Evolutionary conservation across 2,888 invertebrate genomes (phyloP), one percentile per base, ranked within the genome.

Genomic region (Drosophila paracracens): DNA sequence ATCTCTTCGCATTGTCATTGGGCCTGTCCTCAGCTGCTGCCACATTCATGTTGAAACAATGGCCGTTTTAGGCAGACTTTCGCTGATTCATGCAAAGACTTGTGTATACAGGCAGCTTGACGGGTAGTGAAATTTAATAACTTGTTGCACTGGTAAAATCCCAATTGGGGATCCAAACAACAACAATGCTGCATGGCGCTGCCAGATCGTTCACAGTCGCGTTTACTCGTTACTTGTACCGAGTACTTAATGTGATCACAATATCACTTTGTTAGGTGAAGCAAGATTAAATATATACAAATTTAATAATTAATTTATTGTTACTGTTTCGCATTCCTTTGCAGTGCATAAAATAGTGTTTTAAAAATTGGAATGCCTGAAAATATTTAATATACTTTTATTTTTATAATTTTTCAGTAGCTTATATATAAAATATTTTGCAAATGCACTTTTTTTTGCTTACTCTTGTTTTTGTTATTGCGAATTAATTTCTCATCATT

Each of bases 121-220:
- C 10, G n/a, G 16, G 4, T 11, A 29, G 33, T 25, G 70, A 8
- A 43, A 60, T 21, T 70, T 13, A 35, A 27, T 60, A 63, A 71
- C 73, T 67, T 59, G 73, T 73, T 73, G 48, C 51, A 62, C 59
- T 63, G 67, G 58, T 51, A 61, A 61, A 72, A 60, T 54, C 61
- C 67, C 48, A 67, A 56, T 48, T 11, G 13, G 21, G 31, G 13
- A 38, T 50, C 18, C 27, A 35, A 27, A 27, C 61, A 52, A 48
- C 38, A 50, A 27, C 6, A 11, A 2, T 8, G 16, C 25, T 36
- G 63, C 31, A 0, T n/a, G n/a, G 53, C 43, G 71, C 40, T 72
- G 71, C 71, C 71, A 70, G 51, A 68, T 66, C 50, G n/a, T 13
- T 56, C 13, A n/a, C 8, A 10, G 13, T 36, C 7, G 10, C 27